Conservation (phyloP, 2,113 vertebrate genomes). For the Colistium nudipinnis region DNA sequence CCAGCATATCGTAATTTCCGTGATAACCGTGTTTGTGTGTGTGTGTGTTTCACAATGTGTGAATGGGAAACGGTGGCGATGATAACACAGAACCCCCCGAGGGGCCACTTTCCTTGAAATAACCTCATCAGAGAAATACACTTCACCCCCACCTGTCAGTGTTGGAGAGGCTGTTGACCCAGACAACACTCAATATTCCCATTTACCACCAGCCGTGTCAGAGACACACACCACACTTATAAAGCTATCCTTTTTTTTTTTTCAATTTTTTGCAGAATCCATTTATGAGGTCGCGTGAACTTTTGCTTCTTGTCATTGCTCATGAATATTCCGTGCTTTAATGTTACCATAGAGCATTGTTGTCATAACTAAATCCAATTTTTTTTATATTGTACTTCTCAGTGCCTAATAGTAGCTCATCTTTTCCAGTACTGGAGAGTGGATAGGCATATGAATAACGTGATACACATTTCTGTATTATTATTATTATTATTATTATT, state of each 20-base stretch:
- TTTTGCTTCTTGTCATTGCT: too few species aligned
- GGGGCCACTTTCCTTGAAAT: slow-evolving; percentile 42
- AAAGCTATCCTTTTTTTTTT: background rate
- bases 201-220: slow-evolving; percentile 32
- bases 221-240: slow-evolving; percentile 9
- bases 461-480: too few species aligned
- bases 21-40: background rate
- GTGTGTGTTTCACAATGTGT: slow-evolving; percentile 18
- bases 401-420: too few species aligned
- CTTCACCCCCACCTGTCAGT: slow-evolving; percentile 8
- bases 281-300: background rate
- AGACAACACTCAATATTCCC: slow-evolving; percentile 26
- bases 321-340: too few species aligned
- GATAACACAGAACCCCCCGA: slow-evolving; percentile 7
- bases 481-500: too few species aligned
- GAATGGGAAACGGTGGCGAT: slow-evolving; percentile 14
- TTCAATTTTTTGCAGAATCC: background rate
- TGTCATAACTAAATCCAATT: too few species aligned
- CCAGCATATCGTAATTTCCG: slow-evolving; percentile 17
- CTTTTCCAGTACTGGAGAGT: too few species aligned
- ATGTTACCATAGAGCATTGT: too few species aligned
- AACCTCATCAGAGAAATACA: slow-evolving; percentile 53
- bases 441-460: too few species aligned
- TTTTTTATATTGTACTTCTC: too few species aligned
- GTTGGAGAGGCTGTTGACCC: slow-evolving; percentile 49